Evolutionary conservation across 1,140 invertebrate species (phyloP), one percentile per base, ranked within the genome.

Genomic region (Drosophila tristis): DNA sequence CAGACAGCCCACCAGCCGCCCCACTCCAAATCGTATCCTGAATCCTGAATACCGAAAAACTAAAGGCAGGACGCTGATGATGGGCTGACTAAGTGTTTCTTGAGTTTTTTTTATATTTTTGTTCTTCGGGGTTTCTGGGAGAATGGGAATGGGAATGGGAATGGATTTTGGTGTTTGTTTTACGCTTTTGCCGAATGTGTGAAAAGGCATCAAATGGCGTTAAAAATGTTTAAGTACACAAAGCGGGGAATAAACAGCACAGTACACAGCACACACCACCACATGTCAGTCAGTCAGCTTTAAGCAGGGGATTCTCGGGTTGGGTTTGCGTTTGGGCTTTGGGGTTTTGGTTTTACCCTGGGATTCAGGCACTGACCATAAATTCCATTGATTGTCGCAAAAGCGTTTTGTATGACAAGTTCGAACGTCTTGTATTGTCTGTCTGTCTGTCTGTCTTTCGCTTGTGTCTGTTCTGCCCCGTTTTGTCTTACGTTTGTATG

Each of bases 131-230:
- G 8, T 56, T 39, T 35, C 13, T 48, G 35, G 35, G 11, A 11
- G 8, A 0, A 9, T 35, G 35, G 35, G 11, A 39, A 11, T 39
- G 35, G 53, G 16, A 0, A 16, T 16, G 16, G 16, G 16, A 0
- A 16, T 16, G 16, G 16, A 16, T 16, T 48, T 58, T 73, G 59
- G 72, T 75, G 62, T 75, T 75, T 86, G 81, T 87, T 74, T 78
- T 87, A 55, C 74, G 82, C 74, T 65, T 71, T 75, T 75, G 67
- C 55, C 54, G 59, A 78, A 87, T 87, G 84, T 87, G 84, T 87
- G 84, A 87, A 87, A 87, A 87, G 84, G 84, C 84, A 87, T 87
- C 84, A 87, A 87, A 89, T 87, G 84, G 84, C 84, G 84, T 87
- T 87, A 87, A 87, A 87, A 87, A 87, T 79, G 75, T 71, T 87